phyloP scores from a whole-genome alignment of 53 echinoderm and acorn worm genomes.

The Luidia sarsii region DNA sequence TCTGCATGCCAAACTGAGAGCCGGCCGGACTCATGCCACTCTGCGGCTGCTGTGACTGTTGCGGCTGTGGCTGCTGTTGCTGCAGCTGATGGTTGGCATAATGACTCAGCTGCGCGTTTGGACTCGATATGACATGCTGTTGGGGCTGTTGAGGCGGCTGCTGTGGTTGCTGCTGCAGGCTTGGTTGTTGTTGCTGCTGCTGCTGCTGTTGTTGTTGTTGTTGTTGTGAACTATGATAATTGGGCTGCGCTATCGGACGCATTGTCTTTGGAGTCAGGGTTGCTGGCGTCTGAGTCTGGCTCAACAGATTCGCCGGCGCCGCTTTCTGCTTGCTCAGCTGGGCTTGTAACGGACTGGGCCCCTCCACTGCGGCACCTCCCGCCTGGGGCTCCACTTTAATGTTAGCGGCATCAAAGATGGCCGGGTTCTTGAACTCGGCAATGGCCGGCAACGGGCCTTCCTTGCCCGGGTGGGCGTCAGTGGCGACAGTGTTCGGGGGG shows the following conservation, averaged over 20 bases:
- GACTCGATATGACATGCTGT: constrained; percentile 27
- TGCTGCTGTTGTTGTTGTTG: constrained; percentile 26
- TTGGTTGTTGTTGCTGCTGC: too few species aligned
- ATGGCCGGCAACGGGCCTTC: constrained; percentile 71
- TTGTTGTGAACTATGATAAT: constrained; percentile 48
- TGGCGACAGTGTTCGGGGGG: constrained; percentile 75
- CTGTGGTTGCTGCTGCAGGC: constrained; percentile 13
- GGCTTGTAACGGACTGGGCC: constrained; percentile 32
- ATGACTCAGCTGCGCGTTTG: constrained; percentile 27
- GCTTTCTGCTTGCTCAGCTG: constrained; percentile 43
- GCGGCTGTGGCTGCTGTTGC: constrained; percentile 36
- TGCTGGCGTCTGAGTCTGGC: constrained; percentile 35
- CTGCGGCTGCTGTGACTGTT: constrained; percentile 28
- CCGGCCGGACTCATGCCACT: constrained; percentile 15
- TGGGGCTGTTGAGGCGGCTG: too few species aligned
- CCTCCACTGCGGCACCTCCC: neutral
- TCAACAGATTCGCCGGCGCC: constrained; percentile 14
- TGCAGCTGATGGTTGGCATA: constrained; percentile 53
- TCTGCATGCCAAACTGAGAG: constrained; percentile 42
- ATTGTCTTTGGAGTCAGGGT: constrained; percentile 17
- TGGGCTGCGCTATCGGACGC: constrained; percentile 54
- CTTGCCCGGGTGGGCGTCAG: constrained; percentile 60
- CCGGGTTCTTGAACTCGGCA: constrained; percentile 39
- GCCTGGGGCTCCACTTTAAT: constrained; percentile 45
- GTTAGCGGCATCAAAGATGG: constrained; percentile 26